Evolutionary conservation across 2,888 invertebrate species (phyloP).

Genomic region (Lasioglossum villosulum): DNA sequence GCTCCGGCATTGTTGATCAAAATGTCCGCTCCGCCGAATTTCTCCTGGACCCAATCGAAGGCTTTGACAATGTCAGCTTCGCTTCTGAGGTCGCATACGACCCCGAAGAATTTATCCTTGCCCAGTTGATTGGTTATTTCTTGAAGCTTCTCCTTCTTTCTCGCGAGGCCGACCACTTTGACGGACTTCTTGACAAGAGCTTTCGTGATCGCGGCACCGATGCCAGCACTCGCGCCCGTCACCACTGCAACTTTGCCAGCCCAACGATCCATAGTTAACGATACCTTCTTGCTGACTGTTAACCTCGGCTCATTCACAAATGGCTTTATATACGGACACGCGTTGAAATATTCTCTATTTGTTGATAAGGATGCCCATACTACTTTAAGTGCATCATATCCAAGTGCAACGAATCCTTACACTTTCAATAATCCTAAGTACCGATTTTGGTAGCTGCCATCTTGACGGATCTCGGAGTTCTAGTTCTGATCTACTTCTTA

Average conservation of each 20-base stretch:
- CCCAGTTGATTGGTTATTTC: slow-evolving; percentile 64
- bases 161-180: slow-evolving; percentile 86
- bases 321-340: not conserved
- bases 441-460: no score
- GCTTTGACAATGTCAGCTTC: slow-evolving; percentile 86
- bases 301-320: not conserved
- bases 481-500: no score
- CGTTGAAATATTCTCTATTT: no score
- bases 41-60: slow-evolving; percentile 85
- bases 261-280: slow-evolving; percentile 86
- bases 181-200: slow-evolving; percentile 85
- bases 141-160: slow-evolving; percentile 85
- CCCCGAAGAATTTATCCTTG: slow-evolving; percentile 70
- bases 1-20: slow-evolving; percentile 87
- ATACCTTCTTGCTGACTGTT: not conserved
- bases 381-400: no score
- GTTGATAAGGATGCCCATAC: no score
- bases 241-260: slow-evolving; percentile 87
- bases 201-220: slow-evolving; percentile 85
- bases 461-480: no score
- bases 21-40: slow-evolving; percentile 86
- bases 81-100: slow-evolving; percentile 86
- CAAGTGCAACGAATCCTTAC: no score
- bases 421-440: no score
- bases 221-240: slow-evolving; percentile 88